These are phyloP conservation scores for Vanessa atalanta DNA, from an alignment of 1,140 invertebrate species.

Conservation along the genomic window DNA sequence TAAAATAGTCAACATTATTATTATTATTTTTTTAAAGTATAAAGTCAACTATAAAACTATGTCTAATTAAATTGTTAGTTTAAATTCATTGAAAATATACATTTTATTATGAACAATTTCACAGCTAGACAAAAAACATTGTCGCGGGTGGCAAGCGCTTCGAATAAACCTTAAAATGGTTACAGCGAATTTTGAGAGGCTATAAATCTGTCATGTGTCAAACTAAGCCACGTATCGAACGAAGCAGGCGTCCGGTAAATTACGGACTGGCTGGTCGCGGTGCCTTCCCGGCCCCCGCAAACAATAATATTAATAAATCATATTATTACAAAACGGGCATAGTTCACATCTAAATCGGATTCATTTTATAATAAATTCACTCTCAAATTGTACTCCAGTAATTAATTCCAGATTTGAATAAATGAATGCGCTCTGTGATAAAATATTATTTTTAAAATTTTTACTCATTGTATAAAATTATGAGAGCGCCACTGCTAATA, in stretches of 20 bases:
- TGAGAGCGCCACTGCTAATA: too few species aligned
- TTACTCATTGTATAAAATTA: too few species aligned
- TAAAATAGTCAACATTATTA: too few species aligned
- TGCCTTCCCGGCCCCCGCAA: conserved; percentile 32
- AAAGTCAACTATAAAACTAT: too few species aligned
- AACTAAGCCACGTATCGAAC: conserved; percentile 75
- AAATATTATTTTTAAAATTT: too few species aligned
- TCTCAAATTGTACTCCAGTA: neutral
- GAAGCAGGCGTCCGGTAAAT: conserved; percentile 62
- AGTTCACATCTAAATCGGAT: conserved; percentile 46
- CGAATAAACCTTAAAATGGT: conserved; percentile 43
- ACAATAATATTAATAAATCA: conserved; percentile 58
- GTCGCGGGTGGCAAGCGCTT: conserved; percentile 8
- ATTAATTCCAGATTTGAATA: too few species aligned
- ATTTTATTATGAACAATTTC: neutral
- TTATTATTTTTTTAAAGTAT: neutral
- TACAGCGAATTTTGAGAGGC: conserved; percentile 62
- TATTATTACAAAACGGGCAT: conserved; percentile 43
- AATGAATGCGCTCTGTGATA: too few species aligned
- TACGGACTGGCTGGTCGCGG: conserved; percentile 54
- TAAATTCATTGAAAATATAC: conserved; percentile 2
- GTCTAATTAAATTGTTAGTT: neutral
- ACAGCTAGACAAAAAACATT: neutral
- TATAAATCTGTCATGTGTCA: conserved; percentile 77
- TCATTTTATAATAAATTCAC: conserved; percentile 36